Evolutionary conservation across 2,113 vertebrate species (phyloP).

Genomic region (Cyanocitta stelleri): DNA sequence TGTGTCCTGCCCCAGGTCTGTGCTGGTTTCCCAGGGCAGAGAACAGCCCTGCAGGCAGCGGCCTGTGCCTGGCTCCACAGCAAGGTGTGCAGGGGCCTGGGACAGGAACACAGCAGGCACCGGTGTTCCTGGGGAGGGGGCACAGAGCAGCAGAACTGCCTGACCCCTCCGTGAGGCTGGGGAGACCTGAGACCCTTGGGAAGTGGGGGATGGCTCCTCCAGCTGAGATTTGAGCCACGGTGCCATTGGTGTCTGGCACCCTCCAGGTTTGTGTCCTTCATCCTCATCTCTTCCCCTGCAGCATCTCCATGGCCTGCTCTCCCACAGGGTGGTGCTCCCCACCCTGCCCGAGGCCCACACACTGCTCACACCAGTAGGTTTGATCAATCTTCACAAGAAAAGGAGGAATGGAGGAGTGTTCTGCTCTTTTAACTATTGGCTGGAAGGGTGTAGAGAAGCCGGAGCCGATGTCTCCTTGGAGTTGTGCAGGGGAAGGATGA

Average conservation of each 20-base stretch:
- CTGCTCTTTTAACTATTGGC: not conserved
- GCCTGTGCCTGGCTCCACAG: not conserved
- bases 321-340: rapidly evolving
- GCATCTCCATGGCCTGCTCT: not conserved
- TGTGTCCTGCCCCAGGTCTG: not conserved
- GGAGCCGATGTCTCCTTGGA: not conserved
- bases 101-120: not conserved
- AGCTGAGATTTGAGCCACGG: not conserved
- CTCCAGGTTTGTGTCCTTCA: not conserved
- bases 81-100: not conserved
- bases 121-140: not conserved
- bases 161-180: not conserved
- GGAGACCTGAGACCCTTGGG: not conserved
- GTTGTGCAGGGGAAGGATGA: not conserved
- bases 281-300: not conserved
- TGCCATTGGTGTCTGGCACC: not conserved
- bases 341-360: not conserved
- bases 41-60: too few relatives aligned
- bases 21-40: not conserved
- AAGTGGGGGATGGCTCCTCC: not conserved
- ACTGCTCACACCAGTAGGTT: not conserved
- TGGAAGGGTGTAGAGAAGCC: not conserved
- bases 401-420: not conserved
- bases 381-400: not conserved
- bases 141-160: not conserved